Percentiles rank a stretch among this genome's conserved stretches.
phyloP scores from a whole-genome alignment of 2,113 vertebrate genomes.

The Cyanistes caeruleus region DNA sequence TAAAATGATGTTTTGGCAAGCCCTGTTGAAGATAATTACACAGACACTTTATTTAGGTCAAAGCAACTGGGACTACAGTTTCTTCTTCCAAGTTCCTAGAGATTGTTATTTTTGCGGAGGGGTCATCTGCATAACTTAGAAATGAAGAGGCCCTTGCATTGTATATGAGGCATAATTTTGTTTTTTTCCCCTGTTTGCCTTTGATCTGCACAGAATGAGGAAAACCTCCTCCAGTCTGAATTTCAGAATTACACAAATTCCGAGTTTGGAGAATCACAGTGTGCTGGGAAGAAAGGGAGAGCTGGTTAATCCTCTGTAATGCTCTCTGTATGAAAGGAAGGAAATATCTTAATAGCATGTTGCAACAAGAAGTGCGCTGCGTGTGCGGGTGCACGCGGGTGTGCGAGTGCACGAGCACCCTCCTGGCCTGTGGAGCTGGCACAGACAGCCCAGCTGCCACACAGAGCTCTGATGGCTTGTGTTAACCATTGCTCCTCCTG shows the following conservation, averaged over 20 bases:
- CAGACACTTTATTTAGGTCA: slow-evolving; percentile 60
- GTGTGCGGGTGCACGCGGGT: not conserved
- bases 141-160: not conserved
- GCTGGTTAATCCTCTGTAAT: not conserved
- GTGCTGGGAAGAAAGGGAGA: slow-evolving; percentile 1
- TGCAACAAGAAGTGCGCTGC: not conserved
- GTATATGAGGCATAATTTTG: slow-evolving; percentile 4
- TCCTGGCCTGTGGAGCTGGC: slow-evolving; percentile 30
- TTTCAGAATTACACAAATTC: not conserved
- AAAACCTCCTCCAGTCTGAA: slow-evolving; percentile 5
- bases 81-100: slow-evolving; percentile 60
- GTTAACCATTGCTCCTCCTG: slow-evolving; percentile 41
- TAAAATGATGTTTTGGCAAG: slow-evolving; percentile 69
- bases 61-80: slow-evolving; percentile 38
- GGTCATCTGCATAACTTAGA: slow-evolving; percentile 52
- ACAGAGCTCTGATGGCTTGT: slow-evolving; percentile 29
- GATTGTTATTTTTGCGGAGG: slow-evolving; percentile 28
- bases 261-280: not conserved
- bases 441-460: not conserved
- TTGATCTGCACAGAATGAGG: slow-evolving; percentile 3
- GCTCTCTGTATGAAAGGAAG: not conserved
- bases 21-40: slow-evolving; percentile 37
- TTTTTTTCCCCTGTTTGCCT: slow-evolving; percentile 5
- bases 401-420: not conserved
- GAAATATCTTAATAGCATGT: not conserved